phyloP scores from a whole-genome alignment of 1,140 invertebrate species.

The Patella vulgata region DNA sequence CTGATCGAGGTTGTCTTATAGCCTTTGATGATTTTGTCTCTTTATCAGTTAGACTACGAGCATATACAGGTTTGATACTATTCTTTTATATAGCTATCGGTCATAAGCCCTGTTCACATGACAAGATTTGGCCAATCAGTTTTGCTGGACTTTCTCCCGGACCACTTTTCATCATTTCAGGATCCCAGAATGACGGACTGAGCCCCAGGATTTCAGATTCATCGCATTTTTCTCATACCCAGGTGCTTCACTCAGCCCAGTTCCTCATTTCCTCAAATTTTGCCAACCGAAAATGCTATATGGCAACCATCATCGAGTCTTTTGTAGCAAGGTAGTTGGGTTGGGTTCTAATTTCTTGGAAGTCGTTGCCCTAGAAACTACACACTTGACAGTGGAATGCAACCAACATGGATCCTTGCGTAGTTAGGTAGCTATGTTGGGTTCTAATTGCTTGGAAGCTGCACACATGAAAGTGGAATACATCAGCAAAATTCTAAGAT shows the following conservation, averaged over 20 bases:
- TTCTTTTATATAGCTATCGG: not conserved
- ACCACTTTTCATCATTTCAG: not conserved
- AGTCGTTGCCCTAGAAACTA: too few relatives aligned
- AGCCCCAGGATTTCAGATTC: not conserved
- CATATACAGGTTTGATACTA: constrained; percentile 49
- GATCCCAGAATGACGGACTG: not conserved
- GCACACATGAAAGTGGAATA: too few relatives aligned
- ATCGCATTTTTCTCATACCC: not conserved
- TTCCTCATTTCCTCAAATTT: too few relatives aligned
- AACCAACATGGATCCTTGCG: too few relatives aligned
- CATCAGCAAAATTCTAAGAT: too few relatives aligned
- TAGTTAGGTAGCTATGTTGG: too few relatives aligned
- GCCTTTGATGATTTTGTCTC: constrained; percentile 63
- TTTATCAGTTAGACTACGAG: constrained; percentile 48
- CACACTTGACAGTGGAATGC: too few relatives aligned
- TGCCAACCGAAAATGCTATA: too few relatives aligned
- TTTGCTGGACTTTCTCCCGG: not conserved
- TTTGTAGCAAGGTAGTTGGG: too few relatives aligned
- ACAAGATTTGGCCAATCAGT: not conserved
- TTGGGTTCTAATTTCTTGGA: too few relatives aligned
- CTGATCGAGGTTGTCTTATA: constrained; percentile 41
- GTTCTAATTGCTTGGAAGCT: too few relatives aligned
- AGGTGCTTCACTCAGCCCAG: not conserved
- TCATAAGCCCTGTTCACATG: not conserved
- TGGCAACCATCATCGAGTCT: too few relatives aligned